Conservation (phyloP, 2,113 vertebrate species). For the Chrysochloris asiatica region DNA sequence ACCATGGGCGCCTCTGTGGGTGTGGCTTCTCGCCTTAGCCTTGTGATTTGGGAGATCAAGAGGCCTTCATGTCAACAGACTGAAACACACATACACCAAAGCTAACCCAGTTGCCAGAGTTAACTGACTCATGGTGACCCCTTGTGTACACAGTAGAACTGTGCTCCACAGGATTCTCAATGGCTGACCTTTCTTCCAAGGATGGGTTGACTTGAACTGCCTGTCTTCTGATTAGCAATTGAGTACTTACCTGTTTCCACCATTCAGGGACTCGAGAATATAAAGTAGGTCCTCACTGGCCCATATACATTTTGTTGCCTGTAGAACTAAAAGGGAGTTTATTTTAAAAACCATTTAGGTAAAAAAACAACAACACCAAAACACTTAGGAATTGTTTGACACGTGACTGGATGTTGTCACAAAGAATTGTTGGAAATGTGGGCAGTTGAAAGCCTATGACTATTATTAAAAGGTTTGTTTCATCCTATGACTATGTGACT, state of each 20-base stretch:
- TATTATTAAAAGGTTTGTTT: background rate
- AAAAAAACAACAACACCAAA: too few species aligned
- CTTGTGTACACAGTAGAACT: background rate
- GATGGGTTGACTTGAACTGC: background rate
- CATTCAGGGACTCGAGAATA: background rate
- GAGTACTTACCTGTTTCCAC: background rate
- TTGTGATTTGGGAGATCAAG: background rate
- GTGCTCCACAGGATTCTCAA: background rate
- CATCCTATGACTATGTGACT: background rate
- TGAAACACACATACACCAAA: background rate
- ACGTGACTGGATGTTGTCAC: background rate
- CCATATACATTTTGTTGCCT: background rate
- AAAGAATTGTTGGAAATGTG: background rate
- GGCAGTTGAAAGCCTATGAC: background rate
- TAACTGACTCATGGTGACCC: background rate
- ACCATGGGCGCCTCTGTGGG: background rate
- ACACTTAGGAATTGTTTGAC: slow-evolving; percentile 22
- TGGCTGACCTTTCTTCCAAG: background rate
- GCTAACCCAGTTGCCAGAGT: background rate
- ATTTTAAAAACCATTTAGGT: slow-evolving; percentile 12
- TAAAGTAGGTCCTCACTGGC: background rate
- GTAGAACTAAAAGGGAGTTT: background rate
- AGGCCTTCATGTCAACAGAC: background rate
- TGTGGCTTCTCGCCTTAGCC: background rate
- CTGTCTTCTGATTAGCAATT: background rate